Evolutionary conservation across 2,888 invertebrate species (phyloP).

Genomic region (Hartigia nigra): DNA sequence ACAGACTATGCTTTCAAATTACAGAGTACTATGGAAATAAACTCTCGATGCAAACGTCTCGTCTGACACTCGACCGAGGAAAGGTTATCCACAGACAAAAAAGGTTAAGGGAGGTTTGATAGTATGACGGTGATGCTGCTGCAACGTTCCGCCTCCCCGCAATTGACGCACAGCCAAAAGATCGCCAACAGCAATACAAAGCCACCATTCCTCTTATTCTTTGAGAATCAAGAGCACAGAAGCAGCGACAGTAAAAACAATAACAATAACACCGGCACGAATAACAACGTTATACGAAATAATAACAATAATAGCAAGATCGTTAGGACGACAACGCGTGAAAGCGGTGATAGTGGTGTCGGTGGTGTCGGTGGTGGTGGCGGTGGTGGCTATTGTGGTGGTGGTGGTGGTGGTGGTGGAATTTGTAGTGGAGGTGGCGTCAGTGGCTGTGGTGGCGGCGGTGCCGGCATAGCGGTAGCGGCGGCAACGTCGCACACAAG

Average conservation of each 20-base stretch:
- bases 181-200: slow-evolving; percentile 56
- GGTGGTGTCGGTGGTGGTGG: slow-evolving; percentile 62
- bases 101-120: slow-evolving; percentile 49
- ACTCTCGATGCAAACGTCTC: slow-evolving; percentile 1
- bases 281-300: slow-evolving; percentile 26
- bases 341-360: slow-evolving; percentile 25
- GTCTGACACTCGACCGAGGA: slow-evolving; percentile 4
- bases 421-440: slow-evolving; percentile 66
- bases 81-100: slow-evolving; percentile 20
- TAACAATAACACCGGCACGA: slow-evolving; percentile 30
- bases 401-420: slow-evolving; percentile 64
- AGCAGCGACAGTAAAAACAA: slow-evolving; percentile 34
- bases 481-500: slow-evolving; percentile 68
- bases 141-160: slow-evolving; percentile 65
- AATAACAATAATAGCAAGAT: slow-evolving; percentile 15
- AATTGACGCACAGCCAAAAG: slow-evolving; percentile 62
- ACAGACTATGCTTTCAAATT: background rate
- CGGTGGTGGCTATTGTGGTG: slow-evolving; percentile 65
- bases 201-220: slow-evolving; percentile 57
- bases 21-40: background rate
- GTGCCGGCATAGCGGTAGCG: slow-evolving; percentile 66
- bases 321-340: slow-evolving; percentile 2
- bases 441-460: slow-evolving; percentile 68
- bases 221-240: slow-evolving; percentile 50
- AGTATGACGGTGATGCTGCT: slow-evolving; percentile 67